Evolutionary conservation across 2,888 invertebrate species (phyloP), one percentile per base, ranked within the genome.

Genomic region (Liopterus haemorrhoidalis): DNA sequence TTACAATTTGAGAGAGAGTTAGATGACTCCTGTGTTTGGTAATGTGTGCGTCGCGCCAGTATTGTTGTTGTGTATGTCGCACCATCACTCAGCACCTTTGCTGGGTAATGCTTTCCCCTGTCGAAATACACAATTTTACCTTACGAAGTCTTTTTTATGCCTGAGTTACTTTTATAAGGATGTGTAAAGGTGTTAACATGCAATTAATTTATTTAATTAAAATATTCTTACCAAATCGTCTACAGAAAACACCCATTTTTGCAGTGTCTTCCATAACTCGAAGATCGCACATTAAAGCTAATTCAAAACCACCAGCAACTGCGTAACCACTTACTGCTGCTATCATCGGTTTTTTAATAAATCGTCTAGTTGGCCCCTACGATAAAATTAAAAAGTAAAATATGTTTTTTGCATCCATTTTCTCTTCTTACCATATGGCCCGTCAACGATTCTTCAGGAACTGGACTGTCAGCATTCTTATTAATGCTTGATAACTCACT

Each of bases 321-420:
- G 92, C 88, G 65, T 85, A 92, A 0, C 96, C 96, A 57, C 79
- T 81, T 2, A 96, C 75, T 0, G 90, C 88, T n/a, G 90, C 94
- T 48, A 96, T 80, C 6, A 93, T 76, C 0, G 92, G 89, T 66
- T 97, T 97, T 48, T 78, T 81, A 37, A 85, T 77, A 38, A 82
- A 70, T 44, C 83, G 79, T 33, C 81, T 70, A 2, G 80, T 76
- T 3, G 85, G 81, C 1, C 78, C 77, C 80, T 81, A 51, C 5
- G 61, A 56, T 15, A n/a, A 22, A 28, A 20, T 37, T 21, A 12
- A 6, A 24, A n/a, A 16, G 41, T 14, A 30, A 14, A 33, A 9
- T 20, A 11, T 8, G 11, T 9, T 6, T 24, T 5, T n/a, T n/a
- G 24, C 24, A 8, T 24, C 5, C 18, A 16, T 35, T 5, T n/a